phyloP scores from a whole-genome alignment of 2,888 invertebrate genomes.

The Hirtodrosophila duncani region DNA sequence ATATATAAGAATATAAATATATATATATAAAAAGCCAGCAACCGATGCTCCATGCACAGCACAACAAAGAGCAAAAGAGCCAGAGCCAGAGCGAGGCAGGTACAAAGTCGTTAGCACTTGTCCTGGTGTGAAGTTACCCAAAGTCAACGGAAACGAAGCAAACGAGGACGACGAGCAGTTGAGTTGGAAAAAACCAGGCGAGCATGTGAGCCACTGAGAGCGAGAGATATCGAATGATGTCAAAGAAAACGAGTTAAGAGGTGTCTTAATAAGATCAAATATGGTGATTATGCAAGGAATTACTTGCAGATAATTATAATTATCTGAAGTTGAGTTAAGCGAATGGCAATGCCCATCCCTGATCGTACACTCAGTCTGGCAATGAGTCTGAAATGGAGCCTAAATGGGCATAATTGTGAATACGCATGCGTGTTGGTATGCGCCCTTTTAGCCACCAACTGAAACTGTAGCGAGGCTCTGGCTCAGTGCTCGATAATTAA shows the following conservation, averaged over 20 bases:
- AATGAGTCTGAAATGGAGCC: neutral
- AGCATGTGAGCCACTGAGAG: slow-evolving; percentile 14
- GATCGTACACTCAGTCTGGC: neutral
- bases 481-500: no score
- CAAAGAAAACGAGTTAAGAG: slow-evolving; percentile 57
- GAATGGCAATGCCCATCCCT: slow-evolving; percentile 2
- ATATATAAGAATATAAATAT: no score
- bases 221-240: slow-evolving; percentile 19
- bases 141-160: slow-evolving; percentile 37
- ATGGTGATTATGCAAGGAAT: slow-evolving; percentile 68
- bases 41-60: slow-evolving; percentile 1
- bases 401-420: no score
- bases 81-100: slow-evolving; percentile 41
- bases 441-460: no score
- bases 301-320: slow-evolving; percentile 64
- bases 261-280: slow-evolving; percentile 71
- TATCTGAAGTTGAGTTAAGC: slow-evolving; percentile 27
- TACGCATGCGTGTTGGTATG: no score
- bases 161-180: slow-evolving; percentile 5
- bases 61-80: neutral
- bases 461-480: no score
- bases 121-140: slow-evolving; percentile 60
- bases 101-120: slow-evolving; percentile 69
- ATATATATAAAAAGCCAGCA: neutral
- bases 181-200: slow-evolving; percentile 13